These are phyloP conservation scores for Sinohyriopsis cumingii DNA, from an alignment of 2,888 invertebrate genomes.

Conservation along the genomic window DNA sequence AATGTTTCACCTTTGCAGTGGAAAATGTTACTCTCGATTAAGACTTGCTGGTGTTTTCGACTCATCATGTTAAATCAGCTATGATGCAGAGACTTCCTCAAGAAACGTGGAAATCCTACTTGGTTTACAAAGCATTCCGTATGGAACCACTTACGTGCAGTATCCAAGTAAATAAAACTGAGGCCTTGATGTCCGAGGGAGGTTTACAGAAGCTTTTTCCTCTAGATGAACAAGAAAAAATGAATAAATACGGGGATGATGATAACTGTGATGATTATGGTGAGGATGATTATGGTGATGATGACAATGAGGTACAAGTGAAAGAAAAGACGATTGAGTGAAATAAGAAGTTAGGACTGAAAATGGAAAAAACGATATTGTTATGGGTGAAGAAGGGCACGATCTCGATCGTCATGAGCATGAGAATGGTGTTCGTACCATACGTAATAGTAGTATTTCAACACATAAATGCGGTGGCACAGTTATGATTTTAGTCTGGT, in stretches of 20 bases:
- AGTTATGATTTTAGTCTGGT: neutral
- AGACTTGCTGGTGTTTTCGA: conserved; percentile 20
- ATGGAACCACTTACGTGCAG: conserved; percentile 26
- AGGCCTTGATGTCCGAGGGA: neutral
- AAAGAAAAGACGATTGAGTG: neutral
- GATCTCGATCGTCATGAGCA: too few species aligned
- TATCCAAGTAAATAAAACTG: conserved; percentile 2
- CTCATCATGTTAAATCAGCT: conserved; percentile 21
- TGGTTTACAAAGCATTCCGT: conserved; percentile 19
- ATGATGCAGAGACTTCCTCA: conserved; percentile 12
- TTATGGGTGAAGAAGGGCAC: too few species aligned
- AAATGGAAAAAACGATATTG: neutral
- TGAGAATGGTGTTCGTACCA: neutral
- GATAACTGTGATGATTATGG: neutral
- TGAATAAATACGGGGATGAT: neutral
- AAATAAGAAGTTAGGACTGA: neutral
- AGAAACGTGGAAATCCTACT: conserved; percentile 12
- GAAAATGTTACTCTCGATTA: neutral
- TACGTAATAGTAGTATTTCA: neutral
- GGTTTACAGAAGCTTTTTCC: too few species aligned
- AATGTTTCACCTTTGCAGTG: neutral
- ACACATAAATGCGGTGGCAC: neutral
- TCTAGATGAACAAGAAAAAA: neutral
- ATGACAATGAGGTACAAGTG: neutral
- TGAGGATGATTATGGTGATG: neutral